Conservation (phyloP, 2,888 invertebrate species). For the Drosophila mimetica region DNA sequence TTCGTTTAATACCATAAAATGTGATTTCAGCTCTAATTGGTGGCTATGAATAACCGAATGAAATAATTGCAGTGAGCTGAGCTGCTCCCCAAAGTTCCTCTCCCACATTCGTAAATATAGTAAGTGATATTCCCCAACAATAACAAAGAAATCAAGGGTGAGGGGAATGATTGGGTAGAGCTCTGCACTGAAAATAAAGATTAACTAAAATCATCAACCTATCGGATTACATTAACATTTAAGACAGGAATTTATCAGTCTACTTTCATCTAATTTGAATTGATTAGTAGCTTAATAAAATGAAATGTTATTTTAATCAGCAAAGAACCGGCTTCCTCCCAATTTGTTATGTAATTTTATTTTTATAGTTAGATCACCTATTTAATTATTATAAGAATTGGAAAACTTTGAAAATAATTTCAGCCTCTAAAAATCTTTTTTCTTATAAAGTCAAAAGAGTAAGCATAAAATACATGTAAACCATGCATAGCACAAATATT, state of each 20-base stretch:
- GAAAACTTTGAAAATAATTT: no score
- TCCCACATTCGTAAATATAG: slow-evolving; percentile 10
- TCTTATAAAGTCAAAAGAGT: no score
- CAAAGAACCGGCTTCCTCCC: background rate
- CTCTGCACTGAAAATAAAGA: background rate
- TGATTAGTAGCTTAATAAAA: background rate
- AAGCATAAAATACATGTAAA: no score
- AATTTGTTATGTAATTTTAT: no score
- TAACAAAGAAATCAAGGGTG: background rate
- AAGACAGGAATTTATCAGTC: background rate
- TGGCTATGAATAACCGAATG: slow-evolving; percentile 21
- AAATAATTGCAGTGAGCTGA: slow-evolving; percentile 27
- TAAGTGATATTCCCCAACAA: slow-evolving; percentile 25
- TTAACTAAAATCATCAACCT: background rate
- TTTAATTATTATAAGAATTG: no score
- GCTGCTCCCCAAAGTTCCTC: background rate
- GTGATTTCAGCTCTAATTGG: slow-evolving; percentile 25
- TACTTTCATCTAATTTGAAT: background rate
- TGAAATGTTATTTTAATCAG: background rate
- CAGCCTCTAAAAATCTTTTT: no score
- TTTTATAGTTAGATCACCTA: no score
- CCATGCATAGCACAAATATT: no score
- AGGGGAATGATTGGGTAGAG: background rate
- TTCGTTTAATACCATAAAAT: slow-evolving; percentile 13
- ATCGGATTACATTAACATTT: background rate